These are phyloP conservation scores for Paramisgurnus dabryanus DNA, from an alignment of 2,113 vertebrate genomes.

Conservation along the genomic window DNA sequence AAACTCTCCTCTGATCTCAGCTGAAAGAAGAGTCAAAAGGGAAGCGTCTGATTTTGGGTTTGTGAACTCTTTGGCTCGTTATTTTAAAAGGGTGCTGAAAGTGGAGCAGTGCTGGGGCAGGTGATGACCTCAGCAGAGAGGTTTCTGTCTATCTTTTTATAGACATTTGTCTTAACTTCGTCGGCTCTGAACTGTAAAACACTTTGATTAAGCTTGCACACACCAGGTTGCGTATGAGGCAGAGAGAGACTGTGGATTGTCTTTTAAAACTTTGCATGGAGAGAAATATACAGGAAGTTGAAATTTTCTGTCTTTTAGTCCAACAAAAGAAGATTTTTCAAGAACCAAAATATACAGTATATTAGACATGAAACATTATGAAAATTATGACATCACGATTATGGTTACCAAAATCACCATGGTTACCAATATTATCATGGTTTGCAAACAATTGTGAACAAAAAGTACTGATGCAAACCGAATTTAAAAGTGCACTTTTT, in stretches of 20 bases:
- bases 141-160: constrained; percentile 27
- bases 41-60: constrained; percentile 14
- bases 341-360: too few species aligned
- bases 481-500: too few species aligned
- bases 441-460: too few species aligned
- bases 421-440: too few species aligned
- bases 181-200: constrained; percentile 35
- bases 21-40: constrained; percentile 9
- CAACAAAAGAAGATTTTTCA: too few species aligned
- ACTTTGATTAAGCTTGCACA: constrained; percentile 34
- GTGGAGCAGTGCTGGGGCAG: constrained; percentile 5
- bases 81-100: constrained; percentile 18
- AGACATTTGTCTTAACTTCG: constrained; percentile 19
- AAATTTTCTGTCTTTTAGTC: too few species aligned
- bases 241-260: background rate
- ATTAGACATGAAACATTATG: too few species aligned
- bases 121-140: constrained; percentile 13
- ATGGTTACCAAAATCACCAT: too few species aligned
- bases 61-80: constrained; percentile 41
- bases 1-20: constrained; percentile 33
- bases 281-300: too few species aligned
- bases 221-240: background rate
- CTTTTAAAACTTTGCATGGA: background rate
- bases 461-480: too few species aligned
- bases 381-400: too few species aligned